These are phyloP conservation scores for Paracentrotus lividus DNA, from an alignment of 53 echinoderm and acorn worm species.

Conservation along the genomic window DNA sequence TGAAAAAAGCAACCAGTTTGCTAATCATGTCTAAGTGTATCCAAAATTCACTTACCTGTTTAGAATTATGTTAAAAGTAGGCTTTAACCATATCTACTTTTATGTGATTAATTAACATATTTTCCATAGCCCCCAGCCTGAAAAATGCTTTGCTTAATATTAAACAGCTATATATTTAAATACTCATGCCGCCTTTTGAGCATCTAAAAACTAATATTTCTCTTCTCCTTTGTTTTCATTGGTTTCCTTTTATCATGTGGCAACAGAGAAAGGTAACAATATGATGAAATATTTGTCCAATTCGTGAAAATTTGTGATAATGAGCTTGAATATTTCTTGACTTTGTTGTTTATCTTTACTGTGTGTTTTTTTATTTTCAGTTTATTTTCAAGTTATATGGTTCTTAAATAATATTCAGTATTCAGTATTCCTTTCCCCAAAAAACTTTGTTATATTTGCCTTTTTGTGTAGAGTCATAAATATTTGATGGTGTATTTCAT, in stretches of 20 bases:
- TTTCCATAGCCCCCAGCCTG: not conserved
- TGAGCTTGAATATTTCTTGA: not conserved
- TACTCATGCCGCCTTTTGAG: too few species aligned
- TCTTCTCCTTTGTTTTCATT: not conserved
- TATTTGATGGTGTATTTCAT: not conserved
- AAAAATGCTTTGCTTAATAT: too few species aligned
- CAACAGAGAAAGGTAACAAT: slow-evolving; percentile 22
- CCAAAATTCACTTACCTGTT: too few species aligned
- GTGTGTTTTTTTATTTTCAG: not conserved
- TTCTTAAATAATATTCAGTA: not conserved
- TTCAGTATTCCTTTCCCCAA: not conserved
- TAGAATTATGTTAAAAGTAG: too few species aligned
- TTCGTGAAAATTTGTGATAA: slow-evolving; percentile 20
- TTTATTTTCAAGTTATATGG: not conserved
- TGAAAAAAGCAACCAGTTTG: not conserved
- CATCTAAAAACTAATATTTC: slow-evolving; percentile 16
- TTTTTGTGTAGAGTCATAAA: not conserved
- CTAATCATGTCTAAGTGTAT: too few species aligned
- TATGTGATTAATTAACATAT: not conserved
- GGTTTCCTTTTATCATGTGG: not conserved
- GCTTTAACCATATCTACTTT: not conserved
- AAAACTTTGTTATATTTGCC: not conserved
- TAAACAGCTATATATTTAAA: too few species aligned
- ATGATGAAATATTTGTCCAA: not conserved
- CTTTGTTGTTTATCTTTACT: not conserved